Conservation (phyloP, 2,113 vertebrate species). For the Lepus europaeus region DNA sequence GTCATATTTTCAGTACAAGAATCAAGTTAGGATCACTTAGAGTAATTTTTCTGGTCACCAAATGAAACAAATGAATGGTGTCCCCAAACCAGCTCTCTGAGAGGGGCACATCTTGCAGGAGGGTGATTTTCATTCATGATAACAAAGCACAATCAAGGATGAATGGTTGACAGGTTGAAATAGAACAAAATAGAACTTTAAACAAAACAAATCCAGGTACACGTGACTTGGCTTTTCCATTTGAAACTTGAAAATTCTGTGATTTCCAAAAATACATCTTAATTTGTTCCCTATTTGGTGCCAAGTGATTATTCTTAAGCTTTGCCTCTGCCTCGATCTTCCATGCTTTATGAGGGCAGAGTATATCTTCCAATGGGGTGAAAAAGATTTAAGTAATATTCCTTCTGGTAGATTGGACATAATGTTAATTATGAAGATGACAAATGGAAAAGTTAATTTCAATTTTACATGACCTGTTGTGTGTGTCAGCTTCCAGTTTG, state of each 20-base stretch:
- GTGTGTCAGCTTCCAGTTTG: constrained; percentile 64
- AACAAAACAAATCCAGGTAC: constrained; percentile 5
- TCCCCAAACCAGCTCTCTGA: not conserved
- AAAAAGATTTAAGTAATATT: constrained; percentile 79
- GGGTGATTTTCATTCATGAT: constrained; percentile 35
- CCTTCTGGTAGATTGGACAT: constrained; percentile 66
- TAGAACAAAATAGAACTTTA: not conserved
- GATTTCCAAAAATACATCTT: constrained; percentile 33
- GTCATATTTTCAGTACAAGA: constrained; percentile 12
- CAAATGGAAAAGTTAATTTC: constrained; percentile 79
- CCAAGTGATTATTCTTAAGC: not conserved
- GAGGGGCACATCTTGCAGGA: not conserved
- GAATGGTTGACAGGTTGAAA: not conserved
- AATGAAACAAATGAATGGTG: constrained; percentile 4
- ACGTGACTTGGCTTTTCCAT: not conserved
- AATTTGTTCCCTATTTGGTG: constrained; percentile 16
- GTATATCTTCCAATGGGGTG: constrained; percentile 66
- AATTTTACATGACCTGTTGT: constrained; percentile 64
- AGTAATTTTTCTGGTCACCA: not conserved
- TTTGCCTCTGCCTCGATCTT: not conserved
- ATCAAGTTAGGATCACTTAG: constrained; percentile 6
- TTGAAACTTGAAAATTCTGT: constrained; percentile 10
- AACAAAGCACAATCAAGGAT: not conserved
- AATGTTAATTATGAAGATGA: constrained; percentile 78
- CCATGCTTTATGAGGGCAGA: constrained; percentile 30